Evolutionary conservation across 2,888 invertebrate genomes (phyloP), one percentile per base, ranked within the genome.

Genomic region (Ochropleura plecta): DNA sequence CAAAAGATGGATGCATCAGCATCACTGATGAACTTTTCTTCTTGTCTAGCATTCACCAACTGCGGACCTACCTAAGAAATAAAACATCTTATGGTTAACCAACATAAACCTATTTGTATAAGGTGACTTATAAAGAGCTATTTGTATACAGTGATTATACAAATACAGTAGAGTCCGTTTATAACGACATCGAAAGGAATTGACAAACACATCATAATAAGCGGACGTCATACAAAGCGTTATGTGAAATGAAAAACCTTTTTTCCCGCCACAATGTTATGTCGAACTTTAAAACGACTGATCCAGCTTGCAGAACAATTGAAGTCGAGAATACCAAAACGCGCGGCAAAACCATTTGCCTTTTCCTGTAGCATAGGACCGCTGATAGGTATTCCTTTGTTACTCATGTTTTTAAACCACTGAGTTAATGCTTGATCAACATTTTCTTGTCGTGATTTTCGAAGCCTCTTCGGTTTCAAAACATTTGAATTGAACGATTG

Each of bases 321-420:
- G 65, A 86, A 87, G 72, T 85, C 76, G 66, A 65, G 75, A 10
- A 84, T 83, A 57, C 77, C 73, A 67, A 81, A 67, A 71, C 76
- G 67, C 65, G 63, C 68, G 69, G 84, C 86, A 81, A 88, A 86
- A 83, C 69, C 70, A n/a, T 81, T 85, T 71, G 86, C 86, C 57
- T 86, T 87, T 59, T 85, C 76, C 82, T 85, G 79, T 67, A 89
- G 81, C 74, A 88, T n/a, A 74, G 81, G 85, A 9, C 84, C 82
- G 73, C 74, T 80, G 60, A 85, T 20, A 64, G 83, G 79, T 70
- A 81, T 80, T 78, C 82, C 74, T 75, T 83, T 76, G 64, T 79
- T 78, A 78, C 79, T 83, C 76, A 53, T 75, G 63, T 62, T 72
- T 81, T 83, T 84, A 80, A 75, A 83, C 84, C 79, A 86, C 77